Evolutionary conservation across 2,888 invertebrate species (phyloP), one percentile per base, ranked within the genome.

Genomic region (Hirtodrosophila histrioides): DNA sequence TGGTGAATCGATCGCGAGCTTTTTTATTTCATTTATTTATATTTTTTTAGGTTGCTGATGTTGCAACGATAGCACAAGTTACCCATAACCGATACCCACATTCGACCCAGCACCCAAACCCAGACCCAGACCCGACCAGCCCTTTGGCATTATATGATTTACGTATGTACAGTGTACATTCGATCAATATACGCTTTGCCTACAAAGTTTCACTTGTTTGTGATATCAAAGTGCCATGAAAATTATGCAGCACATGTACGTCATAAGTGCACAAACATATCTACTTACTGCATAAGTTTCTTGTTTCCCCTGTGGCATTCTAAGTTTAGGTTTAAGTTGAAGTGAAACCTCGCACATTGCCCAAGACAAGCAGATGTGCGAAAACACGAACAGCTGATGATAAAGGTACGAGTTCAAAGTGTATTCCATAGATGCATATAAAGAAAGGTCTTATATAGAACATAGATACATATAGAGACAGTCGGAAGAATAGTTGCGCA

Each of bases 51-150:
- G 29, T 71, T 62, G 54, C 39, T 41, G 67, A 80, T 73, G 69
- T 67, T 67, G 81, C 69, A 86, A 78, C 43, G 75, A 81, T 81
- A 82, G 69, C 85, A 85, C 81, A 86, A 86, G 87, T 84, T 54
- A 49, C 55, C 43, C 39, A 44, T 49, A 61, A 60, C 44, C 65
- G 56, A 58, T 31, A 44, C n/a, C 7, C 37, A 43, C 31, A 55
- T n/a, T n/a, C n/a, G n/a, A 31, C 29, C 44, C 65, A 41, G 31
- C 31, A 27, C 57, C 54, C n/a, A n/a, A n/a, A n/a, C n/a, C n/a
- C n/a, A n/a, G n/a, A n/a, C n/a, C n/a, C n/a, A n/a, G 50, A 50
- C 39, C 45, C n/a, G 27, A 31, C 51, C 46, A 31, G 55, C 75
- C 70, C 70, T 70, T 75, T 71, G 44, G 45, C 17, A 27, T 56